phyloP scores from a whole-genome alignment of 2,888 invertebrate species.

The Pollenia labialis region DNA sequence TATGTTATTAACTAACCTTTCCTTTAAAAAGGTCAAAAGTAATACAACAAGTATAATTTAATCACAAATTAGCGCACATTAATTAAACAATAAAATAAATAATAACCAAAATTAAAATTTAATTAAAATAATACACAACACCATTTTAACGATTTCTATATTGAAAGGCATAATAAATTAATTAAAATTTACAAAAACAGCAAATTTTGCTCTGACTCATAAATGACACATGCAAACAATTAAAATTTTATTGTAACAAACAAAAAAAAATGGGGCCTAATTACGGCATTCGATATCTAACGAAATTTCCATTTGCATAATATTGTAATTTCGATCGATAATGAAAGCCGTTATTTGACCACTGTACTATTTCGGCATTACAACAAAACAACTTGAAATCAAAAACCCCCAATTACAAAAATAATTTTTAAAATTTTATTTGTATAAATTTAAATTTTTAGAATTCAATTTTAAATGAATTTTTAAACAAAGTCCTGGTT shows the following conservation, averaged over 20 bases:
- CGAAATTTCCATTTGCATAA: no score
- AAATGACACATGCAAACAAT: constrained; percentile 1
- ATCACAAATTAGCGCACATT: constrained; percentile 57
- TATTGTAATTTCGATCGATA: no score
- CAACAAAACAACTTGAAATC: constrained; percentile 61
- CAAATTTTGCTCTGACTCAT: constrained; percentile 78
- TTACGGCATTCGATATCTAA: no score
- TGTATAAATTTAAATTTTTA: constrained; percentile 29
- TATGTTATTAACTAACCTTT: background rate
- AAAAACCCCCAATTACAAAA: background rate
- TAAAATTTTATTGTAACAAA: no score
- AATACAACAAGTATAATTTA: constrained; percentile 5
- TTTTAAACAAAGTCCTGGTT: no score
- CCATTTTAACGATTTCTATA: no score
- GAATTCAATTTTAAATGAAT: background rate
- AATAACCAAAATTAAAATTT: constrained; percentile 9
- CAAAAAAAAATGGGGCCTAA: no score
- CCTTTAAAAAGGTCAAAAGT: background rate
- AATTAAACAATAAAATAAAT: constrained; percentile 39
- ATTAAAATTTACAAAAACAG: constrained; percentile 42
- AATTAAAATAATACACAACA: constrained; percentile 8
- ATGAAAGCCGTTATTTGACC: no score
- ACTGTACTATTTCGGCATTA: no score
- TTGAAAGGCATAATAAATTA: constrained; percentile 1
- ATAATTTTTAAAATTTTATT: constrained; percentile 43